Evolutionary conservation across 2,888 invertebrate genomes (phyloP).

Genomic region (Aethes cnicana): DNA sequence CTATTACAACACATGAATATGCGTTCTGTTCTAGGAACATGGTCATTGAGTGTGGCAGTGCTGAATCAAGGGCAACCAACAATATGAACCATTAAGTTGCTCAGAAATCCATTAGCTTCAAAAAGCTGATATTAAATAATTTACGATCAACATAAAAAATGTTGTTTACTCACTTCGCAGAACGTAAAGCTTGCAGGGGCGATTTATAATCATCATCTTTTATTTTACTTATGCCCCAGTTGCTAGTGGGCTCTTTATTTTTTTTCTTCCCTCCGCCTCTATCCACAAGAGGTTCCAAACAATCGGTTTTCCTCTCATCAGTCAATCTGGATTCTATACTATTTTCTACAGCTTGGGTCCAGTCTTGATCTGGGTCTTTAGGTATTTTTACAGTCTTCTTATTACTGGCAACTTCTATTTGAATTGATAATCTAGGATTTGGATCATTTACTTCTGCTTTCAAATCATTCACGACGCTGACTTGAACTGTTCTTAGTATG

Average conservation of each 20-base stretch:
- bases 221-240: slow-evolving; percentile 27
- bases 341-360: slow-evolving; percentile 37
- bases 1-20: too few species aligned
- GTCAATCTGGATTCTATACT: slow-evolving; percentile 27
- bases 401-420: slow-evolving; percentile 57
- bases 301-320: slow-evolving; percentile 31
- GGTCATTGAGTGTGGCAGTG: too few species aligned
- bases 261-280: slow-evolving; percentile 39
- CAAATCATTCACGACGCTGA: slow-evolving; percentile 55
- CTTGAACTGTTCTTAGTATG: slow-evolving; percentile 53
- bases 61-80: too few species aligned
- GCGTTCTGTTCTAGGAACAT: too few species aligned
- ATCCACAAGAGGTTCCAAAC: slow-evolving; percentile 33
- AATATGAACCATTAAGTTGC: neutral
- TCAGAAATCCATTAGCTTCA: slow-evolving; percentile 5
- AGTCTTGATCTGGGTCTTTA: slow-evolving; percentile 40
- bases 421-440: slow-evolving; percentile 52
- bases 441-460: slow-evolving; percentile 40
- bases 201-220: slow-evolving; percentile 65
- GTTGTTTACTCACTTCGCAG: slow-evolving; percentile 66
- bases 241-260: slow-evolving; percentile 27
- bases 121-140: neutral
- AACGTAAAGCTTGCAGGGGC: slow-evolving; percentile 63
- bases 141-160: slow-evolving; percentile 14
- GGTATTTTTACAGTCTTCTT: slow-evolving; percentile 59